Evolutionary conservation across 1,140 invertebrate species (phyloP).

Genomic region (Macrocentrus cingulum): DNA sequence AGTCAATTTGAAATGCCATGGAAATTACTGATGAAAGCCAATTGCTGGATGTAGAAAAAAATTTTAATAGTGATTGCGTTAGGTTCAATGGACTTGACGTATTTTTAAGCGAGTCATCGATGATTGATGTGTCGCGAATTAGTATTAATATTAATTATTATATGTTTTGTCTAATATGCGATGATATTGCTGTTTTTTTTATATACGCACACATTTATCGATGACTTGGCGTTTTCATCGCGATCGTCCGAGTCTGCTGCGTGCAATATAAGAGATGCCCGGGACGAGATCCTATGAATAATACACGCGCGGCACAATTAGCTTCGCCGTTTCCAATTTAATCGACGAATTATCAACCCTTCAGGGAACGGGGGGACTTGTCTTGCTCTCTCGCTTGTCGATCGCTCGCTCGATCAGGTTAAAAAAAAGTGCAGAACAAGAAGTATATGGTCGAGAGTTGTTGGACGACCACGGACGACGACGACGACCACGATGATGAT

Average conservation of each 20-base stretch:
- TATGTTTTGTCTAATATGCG: too few relatives aligned
- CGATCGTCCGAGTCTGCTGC: conserved; percentile 37
- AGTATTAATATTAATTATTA: too few relatives aligned
- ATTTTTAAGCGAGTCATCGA: too few relatives aligned
- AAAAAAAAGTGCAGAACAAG: neutral
- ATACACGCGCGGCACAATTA: conserved; percentile 55
- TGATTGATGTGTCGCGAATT: too few relatives aligned
- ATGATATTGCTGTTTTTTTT: too few relatives aligned
- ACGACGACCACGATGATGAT: too few relatives aligned
- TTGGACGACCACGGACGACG: neutral
- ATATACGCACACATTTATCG: too few relatives aligned
- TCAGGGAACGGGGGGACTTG: conserved; percentile 42
- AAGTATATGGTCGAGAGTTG: neutral
- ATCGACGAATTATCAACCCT: conserved; percentile 58
- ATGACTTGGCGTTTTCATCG: too few relatives aligned
- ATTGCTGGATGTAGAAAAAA: too few relatives aligned
- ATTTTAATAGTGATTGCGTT: too few relatives aligned
- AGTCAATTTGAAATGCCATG: conserved; percentile 5
- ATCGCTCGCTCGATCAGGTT: neutral
- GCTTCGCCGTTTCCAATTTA: conserved; percentile 56
- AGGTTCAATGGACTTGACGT: too few relatives aligned
- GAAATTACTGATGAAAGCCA: conserved; percentile 2
- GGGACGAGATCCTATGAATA: conserved; percentile 46
- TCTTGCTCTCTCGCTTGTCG: conserved; percentile 7
- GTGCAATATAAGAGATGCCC: conserved; percentile 24